phyloP scores from a whole-genome alignment of 1,140 invertebrate species.

The Epicauta chinensis region DNA sequence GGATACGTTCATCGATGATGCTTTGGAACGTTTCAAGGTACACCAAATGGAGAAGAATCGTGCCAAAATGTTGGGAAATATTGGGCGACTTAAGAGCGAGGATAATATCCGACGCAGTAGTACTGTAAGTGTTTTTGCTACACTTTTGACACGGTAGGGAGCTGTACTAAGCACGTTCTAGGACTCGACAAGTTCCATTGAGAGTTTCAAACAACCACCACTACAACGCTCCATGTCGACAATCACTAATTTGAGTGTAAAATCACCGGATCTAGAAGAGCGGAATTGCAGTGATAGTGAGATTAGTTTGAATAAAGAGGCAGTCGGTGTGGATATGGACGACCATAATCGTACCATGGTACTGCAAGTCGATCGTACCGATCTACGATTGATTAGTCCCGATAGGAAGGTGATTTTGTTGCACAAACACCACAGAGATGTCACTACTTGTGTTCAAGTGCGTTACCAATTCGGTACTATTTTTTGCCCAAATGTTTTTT shows the following conservation, averaged over 20 bases:
- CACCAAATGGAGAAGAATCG: constrained; percentile 55
- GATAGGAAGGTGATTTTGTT: constrained; percentile 85
- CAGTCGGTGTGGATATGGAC: constrained; percentile 29
- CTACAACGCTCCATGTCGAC: constrained; percentile 18
- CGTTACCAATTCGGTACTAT: constrained; percentile 4
- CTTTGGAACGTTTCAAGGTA: constrained; percentile 73
- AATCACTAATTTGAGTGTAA: neutral
- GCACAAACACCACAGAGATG: constrained; percentile 79
- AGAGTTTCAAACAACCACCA: neutral
- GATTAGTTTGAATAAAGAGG: constrained; percentile 3
- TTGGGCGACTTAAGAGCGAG: constrained; percentile 32
- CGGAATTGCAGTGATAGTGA: constrained; percentile 2
- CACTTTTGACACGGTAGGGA: neutral
- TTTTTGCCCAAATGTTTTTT: no score
- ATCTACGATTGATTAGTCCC: constrained; percentile 84
- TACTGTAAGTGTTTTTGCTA: constrained; percentile 14
- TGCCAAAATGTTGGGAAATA: constrained; percentile 23
- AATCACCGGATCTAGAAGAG: neutral
- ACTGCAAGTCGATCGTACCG: constrained; percentile 78
- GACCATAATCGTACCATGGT: constrained; percentile 91
- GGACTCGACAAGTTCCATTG: constrained; percentile 8
- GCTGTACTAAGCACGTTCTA: neutral
- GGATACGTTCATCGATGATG: constrained; percentile 84
- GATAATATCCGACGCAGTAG: constrained; percentile 31
- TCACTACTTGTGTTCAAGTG: constrained; percentile 81